Base-by-base conservation (phyloP, 2,888 invertebrate genomes). In the Endomychus coccineus region DNA sequence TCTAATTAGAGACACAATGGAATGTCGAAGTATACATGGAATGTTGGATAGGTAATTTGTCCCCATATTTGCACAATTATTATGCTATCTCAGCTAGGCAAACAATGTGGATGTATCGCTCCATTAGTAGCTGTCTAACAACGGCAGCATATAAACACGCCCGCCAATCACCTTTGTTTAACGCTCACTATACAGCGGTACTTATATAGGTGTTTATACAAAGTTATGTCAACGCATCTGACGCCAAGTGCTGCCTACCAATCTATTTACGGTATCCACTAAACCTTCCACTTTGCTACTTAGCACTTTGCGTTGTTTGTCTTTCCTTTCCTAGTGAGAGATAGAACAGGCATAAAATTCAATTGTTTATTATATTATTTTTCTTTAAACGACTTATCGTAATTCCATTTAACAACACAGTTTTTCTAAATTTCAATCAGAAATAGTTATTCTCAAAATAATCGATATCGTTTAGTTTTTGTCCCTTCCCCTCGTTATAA, bases 91-190 rank as follows among this genome's bases (percentile, higher is more conserved):
- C 41, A 33, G 40, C 40, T 42, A 44, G 42, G 42, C 42, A 42
- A 42, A 42, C 46, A 44, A 41, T 46, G 46, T 40, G 42, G 43
- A 40, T 38, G 46, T 39, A 46, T 46, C 42, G 45, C 46, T 46
- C 46, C 44, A 46, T 46, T 46, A 46, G 46, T 36, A 42, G 44
- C 36, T 31, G 39, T 33, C 38, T 34, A 37, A 37, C 36, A 37
- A 33, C 28, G 32, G 38, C 23, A 24, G 24, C 37, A n/a, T n/a
- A n/a, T n/a, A 12, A 32, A 27, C 36, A 37, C 6, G 33, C 21
- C 24, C 25, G 37, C 38, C 38, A 38, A 38, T 38, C 38, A 22
- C 38, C 27, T 33, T 24, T 38, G 34, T 33, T 28, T 27, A 22
- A n/a, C n/a, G n/a, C 6, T 19, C 6, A n/a, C 21, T 19, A n/a